Base-by-base conservation (phyloP, 2,888 invertebrate species). In the Parascotia fuliginaria region DNA sequence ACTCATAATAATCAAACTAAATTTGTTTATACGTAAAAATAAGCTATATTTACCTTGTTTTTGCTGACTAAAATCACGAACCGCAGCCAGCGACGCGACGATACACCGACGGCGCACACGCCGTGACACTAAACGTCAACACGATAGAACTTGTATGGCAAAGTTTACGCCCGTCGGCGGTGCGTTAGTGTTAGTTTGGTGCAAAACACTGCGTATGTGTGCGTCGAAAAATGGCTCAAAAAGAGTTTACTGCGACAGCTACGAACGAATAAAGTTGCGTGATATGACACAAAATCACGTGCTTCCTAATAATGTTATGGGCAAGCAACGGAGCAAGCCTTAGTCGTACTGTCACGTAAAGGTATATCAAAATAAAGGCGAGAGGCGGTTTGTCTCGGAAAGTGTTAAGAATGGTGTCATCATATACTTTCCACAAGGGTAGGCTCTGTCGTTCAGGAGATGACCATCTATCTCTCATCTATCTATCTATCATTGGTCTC, bases 21-120 rank as follows among this genome's bases (percentile, higher is more conserved):
- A 32, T 32, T 29, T n/a, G 29, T 29, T 29, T 32, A 32, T 32
- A 32, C n/a, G 32, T 32, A 32, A 12, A 32, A 29, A 32, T 32
- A 12, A 32, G 13, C 32, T 32, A 4, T 32, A 32, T 32, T 32
- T 32, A 32, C 32, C 32, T 32, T 32, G 32, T 32, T 32, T 32
- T 32, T 32, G 32, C 32, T 32, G 32, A n/a, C 32, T 4, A 32
- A 32, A 32, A 32, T 32, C 12, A 32, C 32, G 13, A 32, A 14
- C 32, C 3, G 5, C 19, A 19, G 3, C 19, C 19, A 19, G 3
- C 19, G 19, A 19, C 5, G 19, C 19, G 5, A 19, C 19, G 19
- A 19, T 5, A 2, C 5, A 3, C 19, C 19, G 19, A 5, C 19
- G 19, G 19, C 19, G 19, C 19, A 19, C 19, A 19, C 19, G 19